Base-by-base conservation (phyloP, 2,797 vertebrate species). In the Cichlasoma orientale region DNA sequence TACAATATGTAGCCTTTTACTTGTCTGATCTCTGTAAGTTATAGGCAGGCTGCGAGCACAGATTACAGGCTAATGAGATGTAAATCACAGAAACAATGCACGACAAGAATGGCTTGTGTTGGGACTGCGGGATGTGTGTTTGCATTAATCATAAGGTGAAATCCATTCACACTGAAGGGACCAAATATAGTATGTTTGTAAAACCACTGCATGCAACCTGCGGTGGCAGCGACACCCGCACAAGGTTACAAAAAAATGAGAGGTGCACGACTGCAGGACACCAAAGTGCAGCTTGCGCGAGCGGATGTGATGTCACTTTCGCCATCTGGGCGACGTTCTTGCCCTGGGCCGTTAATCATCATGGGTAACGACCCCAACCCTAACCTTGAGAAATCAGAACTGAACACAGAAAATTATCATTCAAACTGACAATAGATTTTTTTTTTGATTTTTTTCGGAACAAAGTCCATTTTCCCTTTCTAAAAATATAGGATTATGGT, bases 51-150 rank as follows among this genome's bases (percentile, higher is more conserved):
- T 87, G 86, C 9, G 5, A 44, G 69, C 38, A 10, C 66, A 86
- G 88, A 91, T 85, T 80, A 63, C 56, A 53, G 33, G 19, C 73
- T 56, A 63, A 29, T 69, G 69, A 76, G 77, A 79, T 68, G 33
- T 78, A 80, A 88, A 87, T 82, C 78, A 82, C 50, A 69, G 33
- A 63, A 8, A 52, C 75, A 79, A 70, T 55, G 68, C 19, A 0
- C 18, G 74, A 52, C 61, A 31, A 16, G 53, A 63, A 70, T 7
- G 56, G 41, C 58, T 44, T 2, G 19, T 58, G 59, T 11, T 41
- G 38, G 5, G 23, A 66, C 59, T 66, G 38, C 14, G 18, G 4
- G 38, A 27, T 44, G 23, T 36, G 56, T 19, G 59, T 66, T 63
- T 63, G 59, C 21, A 44, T 63, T 44, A 63, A 44, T 63, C 0